Evolutionary conservation across 2,797 vertebrate species (phyloP).

Genomic region (Tauraco hartlaubi): DNA sequence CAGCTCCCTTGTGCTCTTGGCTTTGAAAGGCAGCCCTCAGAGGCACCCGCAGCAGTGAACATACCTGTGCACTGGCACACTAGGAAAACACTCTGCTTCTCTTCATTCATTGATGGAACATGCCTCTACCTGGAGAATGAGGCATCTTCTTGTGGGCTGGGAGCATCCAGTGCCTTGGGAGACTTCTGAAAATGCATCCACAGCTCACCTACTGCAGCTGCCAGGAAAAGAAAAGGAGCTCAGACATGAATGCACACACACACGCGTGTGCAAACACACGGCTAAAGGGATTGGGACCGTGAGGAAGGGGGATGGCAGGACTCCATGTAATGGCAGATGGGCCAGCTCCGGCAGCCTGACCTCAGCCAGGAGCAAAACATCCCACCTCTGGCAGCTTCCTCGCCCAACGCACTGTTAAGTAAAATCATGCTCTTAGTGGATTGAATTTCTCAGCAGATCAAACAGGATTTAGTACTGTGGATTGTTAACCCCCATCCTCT

Average conservation of each 20-base stretch:
- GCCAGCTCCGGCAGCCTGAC: neutral
- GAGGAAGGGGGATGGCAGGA: constrained; percentile 20
- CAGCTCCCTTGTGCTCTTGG: neutral
- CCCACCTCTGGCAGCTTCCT: constrained; percentile 20
- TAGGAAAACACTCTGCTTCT: neutral
- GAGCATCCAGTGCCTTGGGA: neutral
- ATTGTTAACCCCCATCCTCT: constrained; percentile 4
- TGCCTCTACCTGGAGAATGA: neutral
- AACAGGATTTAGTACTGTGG: constrained; percentile 21
- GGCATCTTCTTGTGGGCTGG: neutral
- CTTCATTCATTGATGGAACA: neutral
- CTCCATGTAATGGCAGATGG: neutral
- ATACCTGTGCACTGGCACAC: fast-evolving
- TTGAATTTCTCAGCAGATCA: constrained; percentile 55
- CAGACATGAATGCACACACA: neutral
- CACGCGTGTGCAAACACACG: no score
- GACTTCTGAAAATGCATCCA: neutral
- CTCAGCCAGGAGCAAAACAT: constrained; percentile 29
- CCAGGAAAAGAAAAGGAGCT: neutral
- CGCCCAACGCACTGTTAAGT: neutral
- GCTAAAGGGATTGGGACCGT: neutral
- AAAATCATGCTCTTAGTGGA: constrained; percentile 15
- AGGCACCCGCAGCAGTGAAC: neutral
- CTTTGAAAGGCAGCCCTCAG: neutral
- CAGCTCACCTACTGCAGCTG: neutral